Conservation (phyloP, 2,888 invertebrate species). For the Dasypogon diadema region DNA sequence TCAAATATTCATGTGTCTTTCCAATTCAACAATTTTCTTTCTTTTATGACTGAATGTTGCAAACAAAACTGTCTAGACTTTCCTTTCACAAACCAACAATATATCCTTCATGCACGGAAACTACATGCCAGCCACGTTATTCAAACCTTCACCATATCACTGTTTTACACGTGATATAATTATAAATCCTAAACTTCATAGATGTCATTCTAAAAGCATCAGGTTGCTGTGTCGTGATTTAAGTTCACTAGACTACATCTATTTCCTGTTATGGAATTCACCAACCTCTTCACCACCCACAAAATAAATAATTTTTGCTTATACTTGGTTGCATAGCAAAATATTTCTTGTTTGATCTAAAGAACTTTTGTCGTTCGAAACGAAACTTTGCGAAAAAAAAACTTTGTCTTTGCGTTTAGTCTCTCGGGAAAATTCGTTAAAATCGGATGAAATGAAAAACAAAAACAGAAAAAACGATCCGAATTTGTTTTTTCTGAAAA, state of each 20-base stretch:
- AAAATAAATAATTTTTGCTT: conserved; percentile 37
- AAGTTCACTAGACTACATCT: background rate
- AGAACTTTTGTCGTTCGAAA: conserved; percentile 8
- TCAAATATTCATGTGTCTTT: too few relatives aligned
- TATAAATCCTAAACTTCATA: too few relatives aligned
- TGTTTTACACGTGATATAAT: too few relatives aligned
- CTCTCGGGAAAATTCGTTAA: conserved; percentile 10
- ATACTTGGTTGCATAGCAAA: conserved; percentile 45
- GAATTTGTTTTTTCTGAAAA: background rate
- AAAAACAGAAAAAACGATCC: background rate
- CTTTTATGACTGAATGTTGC: too few relatives aligned
- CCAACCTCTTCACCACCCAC: conserved; percentile 16
- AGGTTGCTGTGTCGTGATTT: conserved; percentile 17
- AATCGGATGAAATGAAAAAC: background rate
- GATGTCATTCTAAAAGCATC: conserved; percentile 2
- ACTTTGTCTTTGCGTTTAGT: background rate
- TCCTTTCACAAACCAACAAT: background rate
- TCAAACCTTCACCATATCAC: too few relatives aligned
- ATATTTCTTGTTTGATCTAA: conserved; percentile 27
- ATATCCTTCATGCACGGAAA: background rate
- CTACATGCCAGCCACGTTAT: too few relatives aligned
- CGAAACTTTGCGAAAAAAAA: conserved; percentile 2
- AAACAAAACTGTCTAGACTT: background rate
- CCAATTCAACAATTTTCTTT: too few relatives aligned
- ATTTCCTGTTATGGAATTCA: background rate